Evolutionary conservation across 2,113 vertebrate genomes (phyloP), one percentile per base, ranked within the genome.

Genomic region (Scophthalmus maximus): DNA sequence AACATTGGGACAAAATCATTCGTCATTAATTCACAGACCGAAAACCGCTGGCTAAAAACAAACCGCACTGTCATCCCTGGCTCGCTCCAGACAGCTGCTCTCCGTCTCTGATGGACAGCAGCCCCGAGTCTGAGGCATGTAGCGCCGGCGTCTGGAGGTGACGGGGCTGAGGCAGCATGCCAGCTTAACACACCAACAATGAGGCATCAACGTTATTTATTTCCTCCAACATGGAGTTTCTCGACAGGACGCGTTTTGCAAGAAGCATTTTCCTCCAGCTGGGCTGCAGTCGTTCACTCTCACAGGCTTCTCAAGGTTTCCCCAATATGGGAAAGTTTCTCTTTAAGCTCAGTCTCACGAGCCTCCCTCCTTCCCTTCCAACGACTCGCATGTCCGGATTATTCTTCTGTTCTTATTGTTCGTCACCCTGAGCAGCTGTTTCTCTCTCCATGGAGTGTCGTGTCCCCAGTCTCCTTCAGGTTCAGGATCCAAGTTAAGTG

Each of bases 291-390:
- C 63, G 12, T 30, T 59, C 50, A 30, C 38, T 11, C 26, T 68
- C 40, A 26, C 59, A 3, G 27, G 61, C 66, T 63, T 78, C 67
- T 68, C n/a, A 27, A 17, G 30, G 59, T 73, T 83, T 91, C 77
- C 91, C 86, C 91, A 92, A 92, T 89, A 87, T 92, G 91, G 89
- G 87, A 88, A 91, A 75, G 78, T 78, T 66, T 73, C 34, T 82
- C 46, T 70, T 56, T 76, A 26, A 81, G 62, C 47, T 65, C 58
- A 72, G 68, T 56, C 40, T 59, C 14, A 53, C 59, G 26, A 58
- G 50, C 23, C 36, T 72, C 26, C n/a, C 18, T 76, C 63, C 52
- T 63, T 59, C 42, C 12, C 22, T 72, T 42, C 56, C 49, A 18
- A 7, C 42, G 63, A 68, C 6, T 73, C 74, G 30, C 58, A 74